Conservation (phyloP, 2,113 vertebrate genomes). For the Neotragus moschatus region DNA sequence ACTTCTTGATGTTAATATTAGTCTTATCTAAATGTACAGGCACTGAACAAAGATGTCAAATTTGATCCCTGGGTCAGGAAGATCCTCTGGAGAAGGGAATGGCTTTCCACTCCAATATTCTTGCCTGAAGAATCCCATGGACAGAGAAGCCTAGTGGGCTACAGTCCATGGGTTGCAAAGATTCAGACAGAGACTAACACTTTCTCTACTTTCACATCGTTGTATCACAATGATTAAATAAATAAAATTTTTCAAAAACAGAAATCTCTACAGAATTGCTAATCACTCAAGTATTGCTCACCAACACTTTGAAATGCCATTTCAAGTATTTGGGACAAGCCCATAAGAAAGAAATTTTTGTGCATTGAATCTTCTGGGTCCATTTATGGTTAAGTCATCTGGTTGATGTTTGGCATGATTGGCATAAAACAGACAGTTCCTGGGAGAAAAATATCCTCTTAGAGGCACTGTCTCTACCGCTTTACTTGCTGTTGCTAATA, state of each 20-base stretch:
- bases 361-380: neutral
- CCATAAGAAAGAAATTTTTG: neutral
- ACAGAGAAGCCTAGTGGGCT: neutral
- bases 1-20: neutral
- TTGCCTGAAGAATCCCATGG: neutral
- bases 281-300: neutral
- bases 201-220: neutral
- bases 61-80: neutral
- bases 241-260: neutral
- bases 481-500: neutral
- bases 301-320: neutral
- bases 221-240: neutral
- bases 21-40: neutral
- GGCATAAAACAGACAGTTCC: neutral
- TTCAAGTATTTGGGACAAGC: neutral
- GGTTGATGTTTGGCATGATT: neutral
- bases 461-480: neutral
- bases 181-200: neutral
- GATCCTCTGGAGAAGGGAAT: neutral
- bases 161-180: neutral
- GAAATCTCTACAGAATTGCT: neutral
- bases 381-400: neutral
- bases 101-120: neutral
- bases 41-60: neutral
- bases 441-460: neutral